Evolutionary conservation across 2,888 invertebrate species (phyloP), one percentile per base, ranked within the genome.

Genomic region (Tinea trinotella): DNA sequence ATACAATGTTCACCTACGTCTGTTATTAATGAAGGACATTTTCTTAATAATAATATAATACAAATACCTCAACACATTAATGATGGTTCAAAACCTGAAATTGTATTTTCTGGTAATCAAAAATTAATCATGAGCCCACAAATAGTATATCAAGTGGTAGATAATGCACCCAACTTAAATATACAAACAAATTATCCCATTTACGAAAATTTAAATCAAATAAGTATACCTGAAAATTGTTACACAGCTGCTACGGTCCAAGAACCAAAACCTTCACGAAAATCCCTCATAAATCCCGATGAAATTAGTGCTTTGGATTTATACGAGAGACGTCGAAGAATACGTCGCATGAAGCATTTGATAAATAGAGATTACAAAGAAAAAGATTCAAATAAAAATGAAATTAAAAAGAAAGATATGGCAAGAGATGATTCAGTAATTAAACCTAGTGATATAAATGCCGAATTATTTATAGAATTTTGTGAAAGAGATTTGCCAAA

Each of bases 281-380:
- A 83, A 62, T 74, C 82, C 3, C 76, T 82, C 57, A 73, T 79
- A 44, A 82, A 79, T 52, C 3, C 17, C 18, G 46, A 85, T 12
- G 81, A 80, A 62, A 55, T 82, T 1, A 86, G 86, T 60, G 68
- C 83, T 12, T 66, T 89, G 61, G 89, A 89, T 61, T 61, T 87
- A 46, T 89, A 89, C 54, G 89, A 89, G 59, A 88, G 82, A 61
- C 69, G 83, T 56, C 81, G 83, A 61, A 76, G 84, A 53, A 59
- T 86, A 44, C 78, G 84, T 49, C 67, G 88, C 24, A 58, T 82
- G 3, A 83, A 81, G 58, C 68, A 83, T 60, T 61, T 83, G 55
- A 65, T 74, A 0, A 74, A 75, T 46, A 65, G 71, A 52, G 69
- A 69, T 30, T 71, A 68, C 59, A 64, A 71, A 13, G 58, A 36